Evolutionary conservation across 2,797 vertebrate species (phyloP), one percentile per base, ranked within the genome.

Genomic region (Sebastes matsubarae): DNA sequence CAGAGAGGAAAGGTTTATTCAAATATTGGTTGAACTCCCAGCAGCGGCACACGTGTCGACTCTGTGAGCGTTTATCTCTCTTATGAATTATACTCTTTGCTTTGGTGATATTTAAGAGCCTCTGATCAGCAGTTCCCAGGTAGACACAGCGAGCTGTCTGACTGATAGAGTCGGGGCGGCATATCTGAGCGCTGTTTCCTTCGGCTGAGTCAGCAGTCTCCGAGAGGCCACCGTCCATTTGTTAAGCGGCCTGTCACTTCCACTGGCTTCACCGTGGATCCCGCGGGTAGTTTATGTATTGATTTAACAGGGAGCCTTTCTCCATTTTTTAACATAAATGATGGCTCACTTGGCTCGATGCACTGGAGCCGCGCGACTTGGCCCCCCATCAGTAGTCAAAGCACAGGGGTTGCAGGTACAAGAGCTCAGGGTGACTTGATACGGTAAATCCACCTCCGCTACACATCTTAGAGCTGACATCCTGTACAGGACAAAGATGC

Each of bases 281-380:
- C 90, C 85, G 86, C 69, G 77, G 91, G 92, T 93, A 93, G 92
- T 95, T 96, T 94, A 94, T 95, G 90, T 94, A 96, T 95, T 94
- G 95, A 96, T 95, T 95, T 93, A 95, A 92, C 92, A 73, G 88
- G 76, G 85, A 83, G 91, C 90, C 81, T 87, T 84, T 87, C 89
- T 92, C 89, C 80, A 88, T 94, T 94, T 94, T 94, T 95, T 91
- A 82, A 67, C 84, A 91, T 94, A 95, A 94, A 93, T 94, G 93
- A 95, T 93, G 90, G 92, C 91, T 95, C 92, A 88, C 86, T 93
- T 74, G 72, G 82, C 86, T 82, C 59, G 74, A 69, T 82, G 77
- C 78, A 60, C 79, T 12, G 75, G 60, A 65, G 88, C 24, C 38
- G 6, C 8, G 78, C 2, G 67, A 61, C 77, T 68, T 14, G 32